Base-by-base conservation (phyloP, 2,888 invertebrate genomes). In the Temnothorax unifasciatus region DNA sequence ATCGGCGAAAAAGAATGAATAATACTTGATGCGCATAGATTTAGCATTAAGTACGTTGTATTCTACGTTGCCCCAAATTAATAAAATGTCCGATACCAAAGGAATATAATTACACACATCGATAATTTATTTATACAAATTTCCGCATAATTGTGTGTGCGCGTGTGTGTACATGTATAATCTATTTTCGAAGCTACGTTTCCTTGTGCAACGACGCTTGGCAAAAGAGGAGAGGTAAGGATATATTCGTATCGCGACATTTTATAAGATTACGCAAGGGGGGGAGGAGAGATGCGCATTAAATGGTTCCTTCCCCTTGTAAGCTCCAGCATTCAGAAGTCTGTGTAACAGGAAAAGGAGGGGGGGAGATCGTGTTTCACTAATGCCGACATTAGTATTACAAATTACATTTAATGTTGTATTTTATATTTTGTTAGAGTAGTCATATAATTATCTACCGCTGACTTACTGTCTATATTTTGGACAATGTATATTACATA, bases 1-100 rank as follows among this genome's bases (percentile, higher is more conserved):
- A 38, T 38, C 68, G 3, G 86, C 86, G 18, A 94, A 94, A 81
- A 94, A 94, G 73, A 92, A 91, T 21, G 91, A 94, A 90, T 94
- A 92, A 93, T 88, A 85, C 79, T 41, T 59, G 75, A 61, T 84
- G 66, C 82, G 57, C 25, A 81, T 87, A 87, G 84, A 63, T 69
- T 86, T 89, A 88, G 87, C 69, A 68, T 84, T 76, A 52, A 87
- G 69, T 87, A 73, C 74, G 59, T 73, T 86, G 86, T 89, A 87
- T 87, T 66, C 82, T 82, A 81, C 85, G 86, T 90, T 79, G 87
- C 79, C 57, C 84, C 86, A 69, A 90, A 89, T 87, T 87, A 84
- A 89, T 85, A 81, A 89, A 88, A 82, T 88, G 83, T 82, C 79
- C 87, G 84, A 87, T 91, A 89, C 87, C 89, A 88, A 91, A 89